Conservation (phyloP, 2,888 invertebrate genomes). For the Melinaea menophilus region DNA sequence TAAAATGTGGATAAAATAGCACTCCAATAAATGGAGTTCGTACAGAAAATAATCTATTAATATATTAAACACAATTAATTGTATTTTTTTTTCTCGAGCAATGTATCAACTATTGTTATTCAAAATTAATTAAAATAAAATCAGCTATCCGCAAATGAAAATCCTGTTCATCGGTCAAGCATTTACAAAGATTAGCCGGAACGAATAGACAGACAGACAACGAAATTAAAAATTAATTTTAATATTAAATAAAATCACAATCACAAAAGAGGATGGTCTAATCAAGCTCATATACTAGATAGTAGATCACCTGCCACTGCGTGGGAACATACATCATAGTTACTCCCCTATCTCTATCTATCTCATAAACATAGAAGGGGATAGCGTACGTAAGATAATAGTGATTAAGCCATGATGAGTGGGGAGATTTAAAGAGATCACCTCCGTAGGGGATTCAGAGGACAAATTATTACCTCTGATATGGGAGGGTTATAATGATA, state of each 20-base stretch:
- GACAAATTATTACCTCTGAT: slow-evolving; percentile 25
- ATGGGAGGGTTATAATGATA: slow-evolving; percentile 20
- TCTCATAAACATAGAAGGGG: slow-evolving; percentile 10
- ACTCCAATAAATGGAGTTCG: no score
- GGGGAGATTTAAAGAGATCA: slow-evolving; percentile 33
- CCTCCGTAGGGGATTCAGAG: slow-evolving; percentile 31
- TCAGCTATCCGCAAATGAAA: no score
- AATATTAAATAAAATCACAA: neutral
- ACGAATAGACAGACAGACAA: no score
- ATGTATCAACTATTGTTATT: no score
- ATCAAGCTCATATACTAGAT: slow-evolving; percentile 16
- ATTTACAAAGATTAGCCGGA: no score
- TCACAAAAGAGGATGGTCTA: slow-evolving; percentile 21
- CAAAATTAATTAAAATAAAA: no score
- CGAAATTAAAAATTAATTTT: no score
- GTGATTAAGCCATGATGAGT: slow-evolving; percentile 26
- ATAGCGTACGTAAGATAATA: slow-evolving; percentile 20
- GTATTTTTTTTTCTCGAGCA: no score
- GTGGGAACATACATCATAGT: slow-evolving; percentile 30
- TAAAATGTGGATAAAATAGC: no score
- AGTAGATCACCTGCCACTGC: slow-evolving; percentile 25
- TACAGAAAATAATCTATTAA: no score
- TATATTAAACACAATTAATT: no score
- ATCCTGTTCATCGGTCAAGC: no score
- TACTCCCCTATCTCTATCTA: slow-evolving; percentile 14